Conservation (phyloP, 2,797 vertebrate species). For the Leptodactylus fallax region DNA sequence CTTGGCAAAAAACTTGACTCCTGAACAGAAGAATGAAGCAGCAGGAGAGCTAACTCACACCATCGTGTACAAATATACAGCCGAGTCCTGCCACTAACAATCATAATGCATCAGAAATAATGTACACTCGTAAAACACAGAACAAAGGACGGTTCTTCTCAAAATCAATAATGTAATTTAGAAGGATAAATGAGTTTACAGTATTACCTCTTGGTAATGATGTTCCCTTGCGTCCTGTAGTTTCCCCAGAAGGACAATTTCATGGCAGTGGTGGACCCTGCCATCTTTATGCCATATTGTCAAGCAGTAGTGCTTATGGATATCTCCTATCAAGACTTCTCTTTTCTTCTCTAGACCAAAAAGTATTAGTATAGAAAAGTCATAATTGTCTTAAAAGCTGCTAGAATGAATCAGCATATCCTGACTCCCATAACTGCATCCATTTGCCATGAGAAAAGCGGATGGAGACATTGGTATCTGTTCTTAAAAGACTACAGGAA, state of each 20-base stretch:
- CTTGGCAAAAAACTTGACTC: slow-evolving; percentile 71
- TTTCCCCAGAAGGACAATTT: slow-evolving; percentile 4
- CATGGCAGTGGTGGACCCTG: neutral
- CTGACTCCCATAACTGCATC: slow-evolving; percentile 11
- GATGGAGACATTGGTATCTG: slow-evolving; percentile 8
- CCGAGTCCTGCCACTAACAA: neutral
- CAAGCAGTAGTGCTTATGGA: neutral
- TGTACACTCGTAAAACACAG: neutral
- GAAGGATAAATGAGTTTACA: neutral
- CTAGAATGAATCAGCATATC: slow-evolving; percentile 13
- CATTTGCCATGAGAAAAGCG: slow-evolving; percentile 22
- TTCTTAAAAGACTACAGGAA: slow-evolving; percentile 10
- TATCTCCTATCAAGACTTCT: neutral
- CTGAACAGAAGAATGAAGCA: slow-evolving; percentile 63
- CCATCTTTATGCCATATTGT: slow-evolving; percentile 2
- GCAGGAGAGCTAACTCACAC: slow-evolving; percentile 42
- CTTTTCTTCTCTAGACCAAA: neutral
- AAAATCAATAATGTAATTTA: neutral
- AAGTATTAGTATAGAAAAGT: neutral
- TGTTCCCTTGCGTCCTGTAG: neutral
- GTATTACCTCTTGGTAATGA: slow-evolving; percentile 16
- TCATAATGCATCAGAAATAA: slow-evolving; percentile 3
- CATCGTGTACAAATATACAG: slow-evolving; percentile 34
- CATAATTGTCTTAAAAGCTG: neutral
- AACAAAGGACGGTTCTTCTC: neutral